A percentile compares a stretch with the other conserved stretches of the same genome.
These are phyloP conservation scores for Scrobipalpa costella DNA, from an alignment of 2,888 invertebrate genomes.

Conservation along the genomic window DNA sequence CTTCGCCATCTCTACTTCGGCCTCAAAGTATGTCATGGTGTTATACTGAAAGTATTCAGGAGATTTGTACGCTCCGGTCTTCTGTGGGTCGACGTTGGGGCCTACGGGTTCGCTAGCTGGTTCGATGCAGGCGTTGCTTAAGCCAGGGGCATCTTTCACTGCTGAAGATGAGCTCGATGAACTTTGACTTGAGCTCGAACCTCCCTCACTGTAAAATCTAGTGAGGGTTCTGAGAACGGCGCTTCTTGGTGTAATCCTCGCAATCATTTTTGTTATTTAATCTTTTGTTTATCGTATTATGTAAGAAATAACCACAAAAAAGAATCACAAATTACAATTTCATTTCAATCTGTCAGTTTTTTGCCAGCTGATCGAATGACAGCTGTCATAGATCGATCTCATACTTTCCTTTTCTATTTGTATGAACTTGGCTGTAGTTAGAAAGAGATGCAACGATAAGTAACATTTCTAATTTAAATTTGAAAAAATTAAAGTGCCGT, in stretches of 20 bases:
- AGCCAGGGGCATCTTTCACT: conserved; percentile 81
- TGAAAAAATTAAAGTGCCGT: neutral
- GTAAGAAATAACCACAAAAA: conserved; percentile 10
- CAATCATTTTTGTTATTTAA: conserved; percentile 36
- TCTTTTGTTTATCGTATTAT: conserved; percentile 5
- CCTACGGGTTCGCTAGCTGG: conserved; percentile 82
- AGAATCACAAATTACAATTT: neutral
- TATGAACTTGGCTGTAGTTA: neutral
- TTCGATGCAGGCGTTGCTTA: conserved; percentile 82
- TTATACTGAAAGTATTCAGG: conserved; percentile 94
- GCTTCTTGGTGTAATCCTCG: conserved; percentile 42
- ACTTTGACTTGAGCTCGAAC: conserved; percentile 41
- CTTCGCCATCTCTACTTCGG: conserved; percentile 92
- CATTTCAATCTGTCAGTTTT: neutral
- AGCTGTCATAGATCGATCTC: neutral
- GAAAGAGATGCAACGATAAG: neutral
- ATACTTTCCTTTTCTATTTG: neutral
- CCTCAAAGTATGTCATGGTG: conserved; percentile 88
- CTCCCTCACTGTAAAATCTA: conserved; percentile 57
- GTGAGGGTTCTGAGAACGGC: conserved; percentile 39
- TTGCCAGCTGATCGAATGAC: conserved; percentile 2
- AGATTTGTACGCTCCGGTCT: conserved; percentile 88
- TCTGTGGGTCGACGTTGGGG: conserved; percentile 84
- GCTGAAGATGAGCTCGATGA: conserved; percentile 38
- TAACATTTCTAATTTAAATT: too few relatives aligned